Conservation (phyloP, 1,140 invertebrate species). For the Procambarus virginalis region DNA sequence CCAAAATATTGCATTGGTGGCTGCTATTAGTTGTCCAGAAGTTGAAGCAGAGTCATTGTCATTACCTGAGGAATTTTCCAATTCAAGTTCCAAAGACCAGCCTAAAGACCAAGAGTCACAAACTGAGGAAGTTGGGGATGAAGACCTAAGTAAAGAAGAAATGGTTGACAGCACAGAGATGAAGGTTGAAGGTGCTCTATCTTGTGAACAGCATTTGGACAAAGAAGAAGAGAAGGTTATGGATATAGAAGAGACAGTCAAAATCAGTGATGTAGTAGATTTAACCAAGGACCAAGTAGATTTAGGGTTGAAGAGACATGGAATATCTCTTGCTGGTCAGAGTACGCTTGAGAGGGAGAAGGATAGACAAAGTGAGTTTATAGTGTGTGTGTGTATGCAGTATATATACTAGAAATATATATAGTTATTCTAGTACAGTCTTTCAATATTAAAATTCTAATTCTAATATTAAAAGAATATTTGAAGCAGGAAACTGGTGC, state of each 20-base stretch:
- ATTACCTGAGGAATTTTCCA: conserved; percentile 15
- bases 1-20: neutral
- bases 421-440: too few species aligned
- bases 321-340: conserved; percentile 43
- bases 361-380: conserved; percentile 58
- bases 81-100: conserved; percentile 27
- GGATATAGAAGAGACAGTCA: conserved; percentile 26
- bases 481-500: too few species aligned
- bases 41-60: conserved; percentile 1
- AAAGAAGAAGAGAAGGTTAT: conserved; percentile 6
- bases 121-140: conserved; percentile 50
- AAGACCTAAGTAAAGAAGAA: conserved; percentile 12
- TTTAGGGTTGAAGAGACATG: conserved; percentile 47
- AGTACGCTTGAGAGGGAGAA: conserved; percentile 51
- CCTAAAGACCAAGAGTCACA: conserved; percentile 53
- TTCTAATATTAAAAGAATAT: too few species aligned
- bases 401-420: too few species aligned
- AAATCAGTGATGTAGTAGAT: conserved; percentile 9
- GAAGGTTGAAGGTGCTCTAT: neutral
- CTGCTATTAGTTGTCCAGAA: neutral
- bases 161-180: neutral
- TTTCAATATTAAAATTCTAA: too few species aligned
- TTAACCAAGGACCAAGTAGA: conserved; percentile 55
- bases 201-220: neutral
- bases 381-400: too few species aligned